Percentiles rank a stretch among this genome's conserved stretches.
Evolutionary conservation across 1,140 invertebrate species (phyloP).

Genomic region (Lucilia sericata): DNA sequence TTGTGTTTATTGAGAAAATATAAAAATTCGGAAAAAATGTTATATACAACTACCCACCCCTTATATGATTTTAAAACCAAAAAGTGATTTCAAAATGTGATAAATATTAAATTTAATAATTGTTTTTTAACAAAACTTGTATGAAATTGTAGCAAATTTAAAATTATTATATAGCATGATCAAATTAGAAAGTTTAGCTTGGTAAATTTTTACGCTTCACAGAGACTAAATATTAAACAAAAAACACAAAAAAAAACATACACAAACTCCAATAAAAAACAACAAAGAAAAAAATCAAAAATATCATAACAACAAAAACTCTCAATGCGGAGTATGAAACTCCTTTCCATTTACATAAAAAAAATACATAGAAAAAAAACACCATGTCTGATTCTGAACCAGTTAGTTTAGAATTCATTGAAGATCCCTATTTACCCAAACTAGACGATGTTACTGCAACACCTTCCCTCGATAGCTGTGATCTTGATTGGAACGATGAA

Average conservation of each 20-base stretch:
- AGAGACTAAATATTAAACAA: slow-evolving; percentile 15
- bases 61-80: background rate
- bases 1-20: background rate
- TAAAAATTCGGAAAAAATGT: background rate
- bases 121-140: too few species aligned
- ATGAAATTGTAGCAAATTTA: too few species aligned
- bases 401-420: slow-evolving; percentile 79
- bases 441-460: slow-evolving; percentile 74
- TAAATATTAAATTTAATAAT: background rate
- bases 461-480: slow-evolving; percentile 76
- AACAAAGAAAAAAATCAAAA: background rate
- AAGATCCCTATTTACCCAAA: slow-evolving; percentile 79
- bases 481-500: slow-evolving; percentile 54
- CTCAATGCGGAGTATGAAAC: background rate
- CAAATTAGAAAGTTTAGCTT: slow-evolving; percentile 42
- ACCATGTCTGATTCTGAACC: slow-evolving; percentile 72
- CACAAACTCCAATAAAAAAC: background rate
- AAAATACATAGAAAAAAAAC: background rate
- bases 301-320: background rate
- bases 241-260: background rate
- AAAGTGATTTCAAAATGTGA: slow-evolving; percentile 7
- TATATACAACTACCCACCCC: background rate
- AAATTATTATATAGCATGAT: slow-evolving; percentile 28
- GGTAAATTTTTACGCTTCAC: slow-evolving; percentile 40
- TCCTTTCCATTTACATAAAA: background rate